These are phyloP conservation scores for Antechinus stuartii DNA, from an alignment of 2,113 vertebrate species.

Conservation along the genomic window DNA sequence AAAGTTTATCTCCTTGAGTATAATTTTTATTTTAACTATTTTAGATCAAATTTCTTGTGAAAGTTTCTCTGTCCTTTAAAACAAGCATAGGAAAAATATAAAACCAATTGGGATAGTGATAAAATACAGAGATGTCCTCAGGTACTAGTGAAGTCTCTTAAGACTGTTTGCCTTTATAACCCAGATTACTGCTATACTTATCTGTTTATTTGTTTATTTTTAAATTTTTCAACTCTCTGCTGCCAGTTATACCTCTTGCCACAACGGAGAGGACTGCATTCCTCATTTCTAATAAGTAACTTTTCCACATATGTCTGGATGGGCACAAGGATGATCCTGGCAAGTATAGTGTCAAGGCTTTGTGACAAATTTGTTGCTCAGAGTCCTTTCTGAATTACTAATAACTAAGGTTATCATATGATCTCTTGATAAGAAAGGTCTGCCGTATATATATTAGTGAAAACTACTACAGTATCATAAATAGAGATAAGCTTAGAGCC, in stretches of 20 bases:
- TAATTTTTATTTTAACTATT: constrained; percentile 36
- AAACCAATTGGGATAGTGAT: not conserved
- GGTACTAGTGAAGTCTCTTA: not conserved
- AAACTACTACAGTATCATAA: too few species aligned
- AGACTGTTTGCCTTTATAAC: not conserved
- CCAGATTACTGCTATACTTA: not conserved
- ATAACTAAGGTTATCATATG: not conserved
- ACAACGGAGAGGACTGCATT: not conserved
- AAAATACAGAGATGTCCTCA: not conserved
- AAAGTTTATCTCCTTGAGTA: constrained; percentile 14
- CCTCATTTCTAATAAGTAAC: not conserved
- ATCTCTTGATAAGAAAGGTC: not conserved
- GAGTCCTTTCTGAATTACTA: constrained; percentile 2
- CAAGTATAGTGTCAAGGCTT: not conserved
- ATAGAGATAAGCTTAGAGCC: too few species aligned
- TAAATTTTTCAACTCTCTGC: not conserved
- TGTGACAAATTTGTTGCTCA: not conserved
- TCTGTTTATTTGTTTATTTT: not conserved
- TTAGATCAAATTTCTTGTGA: constrained; percentile 39
- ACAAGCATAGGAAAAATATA: not conserved
- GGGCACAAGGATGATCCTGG: not conserved
- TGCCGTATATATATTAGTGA: not conserved
- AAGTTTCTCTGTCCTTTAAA: constrained; percentile 29
- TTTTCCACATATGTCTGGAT: not conserved
- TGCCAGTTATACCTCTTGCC: not conserved